phyloP scores from a whole-genome alignment of 2,113 vertebrate genomes.

The Rhegmatorhina hoffmannsi region DNA sequence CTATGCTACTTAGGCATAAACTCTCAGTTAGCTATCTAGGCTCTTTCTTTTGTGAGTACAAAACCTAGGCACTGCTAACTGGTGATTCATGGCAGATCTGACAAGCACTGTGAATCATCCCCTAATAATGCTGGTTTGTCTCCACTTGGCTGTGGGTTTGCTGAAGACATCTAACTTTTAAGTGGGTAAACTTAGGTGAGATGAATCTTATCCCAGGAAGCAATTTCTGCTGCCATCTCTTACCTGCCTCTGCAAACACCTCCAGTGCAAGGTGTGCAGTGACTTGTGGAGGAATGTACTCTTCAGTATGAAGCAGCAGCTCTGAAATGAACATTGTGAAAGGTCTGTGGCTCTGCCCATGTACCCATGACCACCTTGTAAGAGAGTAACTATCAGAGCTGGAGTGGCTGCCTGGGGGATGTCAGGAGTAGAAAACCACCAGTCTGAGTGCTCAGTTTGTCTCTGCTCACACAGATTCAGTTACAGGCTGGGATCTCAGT shows the following conservation, averaged over 20 bases:
- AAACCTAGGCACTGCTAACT: background rate
- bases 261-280: background rate
- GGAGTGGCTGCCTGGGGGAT: background rate
- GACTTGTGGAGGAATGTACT: background rate
- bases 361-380: background rate
- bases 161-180: background rate
- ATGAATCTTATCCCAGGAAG: background rate
- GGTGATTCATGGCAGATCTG: conserved; percentile 18
- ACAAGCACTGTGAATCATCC: background rate
- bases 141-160: background rate
- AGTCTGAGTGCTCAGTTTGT: background rate
- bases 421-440: background rate
- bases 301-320: background rate
- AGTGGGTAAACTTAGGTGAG: conserved; percentile 1
- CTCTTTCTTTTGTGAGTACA: background rate
- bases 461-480: background rate
- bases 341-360: background rate
- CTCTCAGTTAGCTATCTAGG: background rate
- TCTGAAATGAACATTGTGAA: background rate
- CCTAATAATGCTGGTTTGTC: background rate
- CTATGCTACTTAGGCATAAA: background rate
- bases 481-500: background rate
- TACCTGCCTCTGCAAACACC: background rate
- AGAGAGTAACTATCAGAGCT: background rate
- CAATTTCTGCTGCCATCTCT: background rate